phyloP scores from a whole-genome alignment of 2,888 invertebrate genomes.

The Drosophila parthenogenetica region DNA sequence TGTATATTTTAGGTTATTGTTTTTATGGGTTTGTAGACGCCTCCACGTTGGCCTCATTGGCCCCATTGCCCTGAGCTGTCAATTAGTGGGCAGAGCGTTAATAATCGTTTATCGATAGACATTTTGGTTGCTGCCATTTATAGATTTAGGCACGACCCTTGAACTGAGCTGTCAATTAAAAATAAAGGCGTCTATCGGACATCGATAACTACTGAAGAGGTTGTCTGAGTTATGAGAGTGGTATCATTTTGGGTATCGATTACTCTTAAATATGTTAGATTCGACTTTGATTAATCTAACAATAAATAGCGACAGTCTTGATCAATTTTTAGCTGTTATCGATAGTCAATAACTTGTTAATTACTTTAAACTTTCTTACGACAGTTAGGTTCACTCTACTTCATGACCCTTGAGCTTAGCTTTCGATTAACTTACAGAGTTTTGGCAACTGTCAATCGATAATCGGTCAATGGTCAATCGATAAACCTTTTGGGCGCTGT shows the following conservation, averaged over 20 bases:
- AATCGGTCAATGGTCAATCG: constrained; percentile 35
- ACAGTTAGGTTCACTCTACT: too few species aligned
- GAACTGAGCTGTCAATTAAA: constrained; percentile 1
- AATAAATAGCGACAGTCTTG: neutral
- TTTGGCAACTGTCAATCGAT: constrained; percentile 10
- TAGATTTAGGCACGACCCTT: neutral
- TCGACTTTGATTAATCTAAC: too few species aligned
- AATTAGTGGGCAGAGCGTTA: constrained; percentile 41
- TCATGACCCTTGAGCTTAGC: neutral
- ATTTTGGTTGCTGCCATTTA: neutral
- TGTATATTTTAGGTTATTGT: constrained; percentile 53
- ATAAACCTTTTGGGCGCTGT: constrained; percentile 55
- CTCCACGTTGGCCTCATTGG: constrained; percentile 18
- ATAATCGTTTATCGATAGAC: constrained; percentile 39
- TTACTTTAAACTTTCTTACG: neutral
- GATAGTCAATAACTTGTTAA: neutral
- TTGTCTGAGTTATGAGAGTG: too few species aligned
- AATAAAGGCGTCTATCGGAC: too few species aligned
- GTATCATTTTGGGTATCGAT: too few species aligned
- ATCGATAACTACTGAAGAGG: neutral
- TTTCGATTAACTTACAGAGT: constrained; percentile 2
- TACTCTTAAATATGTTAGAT: too few species aligned
- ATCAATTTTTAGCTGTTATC: neutral
- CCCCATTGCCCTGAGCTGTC: constrained; percentile 37
- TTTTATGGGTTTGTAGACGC: constrained; percentile 27